Base-by-base conservation (phyloP, 2,113 vertebrate species). In the Scopus umbretta region DNA sequence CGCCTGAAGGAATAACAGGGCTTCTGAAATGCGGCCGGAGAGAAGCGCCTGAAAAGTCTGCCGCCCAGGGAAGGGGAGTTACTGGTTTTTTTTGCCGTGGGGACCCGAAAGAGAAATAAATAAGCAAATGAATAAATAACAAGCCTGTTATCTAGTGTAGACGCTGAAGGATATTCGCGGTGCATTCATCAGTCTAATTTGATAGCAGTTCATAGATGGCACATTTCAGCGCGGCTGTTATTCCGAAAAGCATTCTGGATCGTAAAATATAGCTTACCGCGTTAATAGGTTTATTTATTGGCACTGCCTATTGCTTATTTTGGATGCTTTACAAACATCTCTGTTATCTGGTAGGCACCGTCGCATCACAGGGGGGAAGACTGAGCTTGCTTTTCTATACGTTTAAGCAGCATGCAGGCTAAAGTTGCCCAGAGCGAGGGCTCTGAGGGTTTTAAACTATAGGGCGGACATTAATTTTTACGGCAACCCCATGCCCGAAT, bases 271-370 rank as follows among this genome's bases (percentile, higher is more conserved):
- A 98, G 98, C 98, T 98, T 98, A 97, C 97, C 97, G 92, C 94
- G 97, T 98, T 98, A 98, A 98, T 98, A 98, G 97, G 97, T 97
- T 98, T 98, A 98, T 98, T 98, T 98, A 98, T 98, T 98, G 98
- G 97, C 97, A 94, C 97, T 97, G 97, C 96, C 98, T 97, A 97
- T 96, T 98, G 98, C 97, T 98, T 98, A 97, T 98, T 98, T 98
- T 98, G 98, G 98, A 98, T 97, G 97, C 97, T 96, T 97, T 98
- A 98, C 98, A 98, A 98, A 98, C 96, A 98, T 98, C 97, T 97
- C 91, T 91, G 97, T 97, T 98, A 98, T 98, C 98, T 98, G 95
- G 96, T 96, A 96, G 97, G 80, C 97, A 94, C 96, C 97, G 87
- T 95, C 95, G 89, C 97, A 97, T 96, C 97, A 90, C 87, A 95